These are phyloP conservation scores for Pogonocichla stellata DNA, from an alignment of 2,113 vertebrate species.

Conservation along the genomic window DNA sequence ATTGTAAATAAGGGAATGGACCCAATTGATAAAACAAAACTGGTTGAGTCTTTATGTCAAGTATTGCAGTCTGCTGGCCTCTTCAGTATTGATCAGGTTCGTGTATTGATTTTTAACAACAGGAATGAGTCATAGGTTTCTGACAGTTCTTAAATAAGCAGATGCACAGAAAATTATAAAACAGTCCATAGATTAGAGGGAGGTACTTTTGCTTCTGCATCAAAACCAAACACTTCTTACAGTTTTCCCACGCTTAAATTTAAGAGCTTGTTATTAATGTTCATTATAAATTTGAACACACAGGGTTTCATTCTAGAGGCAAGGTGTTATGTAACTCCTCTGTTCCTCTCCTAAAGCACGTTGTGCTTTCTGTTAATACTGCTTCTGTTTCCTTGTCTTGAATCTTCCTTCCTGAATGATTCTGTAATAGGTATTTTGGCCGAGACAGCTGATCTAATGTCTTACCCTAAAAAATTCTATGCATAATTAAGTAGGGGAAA, in stretches of 20 bases:
- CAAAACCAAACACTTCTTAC: not conserved
- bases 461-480: not conserved
- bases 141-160: not conserved
- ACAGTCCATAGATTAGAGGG: not conserved
- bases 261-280: not conserved
- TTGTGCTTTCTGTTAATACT: not conserved
- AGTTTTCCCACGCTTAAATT: not conserved
- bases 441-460: not conserved
- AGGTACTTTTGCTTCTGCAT: not conserved
- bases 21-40: constrained; percentile 94
- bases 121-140: not conserved
- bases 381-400: not conserved
- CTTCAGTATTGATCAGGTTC: constrained; percentile 94
- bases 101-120: constrained; percentile 19
- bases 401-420: not conserved
- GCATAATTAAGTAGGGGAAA: not conserved
- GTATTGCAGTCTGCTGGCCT: constrained; percentile 94
- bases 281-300: not conserved
- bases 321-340: not conserved
- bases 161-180: not conserved
- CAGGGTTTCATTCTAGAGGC: not conserved
- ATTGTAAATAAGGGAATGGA: constrained; percentile 99
- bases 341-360: not conserved
- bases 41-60: constrained; percentile 94
- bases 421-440: not conserved